These are phyloP conservation scores for Lagodon rhomboides DNA, from an alignment of 2,797 vertebrate species.

Conservation along the genomic window DNA sequence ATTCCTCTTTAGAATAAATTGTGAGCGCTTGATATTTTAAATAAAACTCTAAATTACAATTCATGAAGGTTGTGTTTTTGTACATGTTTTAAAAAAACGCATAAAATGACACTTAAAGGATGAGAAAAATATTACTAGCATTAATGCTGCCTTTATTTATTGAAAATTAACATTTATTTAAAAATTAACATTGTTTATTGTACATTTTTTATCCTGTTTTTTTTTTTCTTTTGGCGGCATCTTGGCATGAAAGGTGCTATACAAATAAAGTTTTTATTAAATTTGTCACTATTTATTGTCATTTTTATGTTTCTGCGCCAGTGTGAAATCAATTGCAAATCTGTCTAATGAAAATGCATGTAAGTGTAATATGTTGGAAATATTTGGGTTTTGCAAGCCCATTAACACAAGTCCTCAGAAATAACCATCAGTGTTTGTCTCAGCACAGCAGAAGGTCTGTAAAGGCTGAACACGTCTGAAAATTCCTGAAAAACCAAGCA, in stretches of 20 bases:
- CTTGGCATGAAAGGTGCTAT: too few relatives aligned
- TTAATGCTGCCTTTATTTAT: not conserved
- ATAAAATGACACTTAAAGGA: not conserved
- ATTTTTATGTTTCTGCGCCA: not conserved
- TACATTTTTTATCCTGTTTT: too few relatives aligned
- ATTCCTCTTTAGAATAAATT: not conserved
- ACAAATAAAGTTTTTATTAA: too few relatives aligned
- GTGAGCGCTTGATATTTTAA: not conserved
- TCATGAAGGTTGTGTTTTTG: not conserved
- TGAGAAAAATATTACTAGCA: not conserved
- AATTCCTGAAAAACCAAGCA: slow-evolving; percentile 71
- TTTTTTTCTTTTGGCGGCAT: too few relatives aligned
- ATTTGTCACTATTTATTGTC: not conserved
- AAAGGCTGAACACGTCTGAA: not conserved
- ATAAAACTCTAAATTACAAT: not conserved
- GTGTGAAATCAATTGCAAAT: not conserved
- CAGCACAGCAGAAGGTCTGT: not conserved
- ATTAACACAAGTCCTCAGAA: not conserved
- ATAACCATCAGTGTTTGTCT: slow-evolving; percentile 12
- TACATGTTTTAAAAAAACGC: not conserved
- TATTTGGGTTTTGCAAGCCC: not conserved
- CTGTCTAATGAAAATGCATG: not conserved
- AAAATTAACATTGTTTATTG: too few relatives aligned
- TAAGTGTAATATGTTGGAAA: not conserved
- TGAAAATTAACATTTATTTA: too few relatives aligned